Base-by-base conservation (phyloP, 2,888 invertebrate species). In the Omphaloscelis lunosa region DNA sequence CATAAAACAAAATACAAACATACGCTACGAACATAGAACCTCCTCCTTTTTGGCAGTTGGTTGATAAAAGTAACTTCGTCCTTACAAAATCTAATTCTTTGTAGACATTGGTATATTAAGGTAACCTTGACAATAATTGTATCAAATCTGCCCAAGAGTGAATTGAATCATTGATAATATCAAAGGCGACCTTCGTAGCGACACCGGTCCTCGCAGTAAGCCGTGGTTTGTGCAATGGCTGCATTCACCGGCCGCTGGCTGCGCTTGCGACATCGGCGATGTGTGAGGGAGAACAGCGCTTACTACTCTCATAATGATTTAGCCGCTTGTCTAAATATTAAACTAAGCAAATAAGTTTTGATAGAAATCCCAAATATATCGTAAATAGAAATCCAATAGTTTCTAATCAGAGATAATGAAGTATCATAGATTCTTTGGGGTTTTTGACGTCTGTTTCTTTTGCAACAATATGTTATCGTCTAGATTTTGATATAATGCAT, bases 191-290 rank as follows among this genome's bases (percentile, higher is more conserved):
- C 84, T 84, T 85, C 84, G 48, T 53, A 74, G 23, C 84, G 20
- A 45, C 65, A 76, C 74, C 61, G 72, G 85, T 86, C 72, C 72
- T 70, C n/a, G 59, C 59, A 74, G 81, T 74, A 70, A 62, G 72
- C 68, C 81, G 77, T 79, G 69, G 92, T 92, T 94, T 93, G 93
- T 92, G 95, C 95, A 94, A 95, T 89, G 87, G 84, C 92, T 93
- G 94, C 95, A 94, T 93, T 95, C 94, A 93, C 95, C 91, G 90
- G 86, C 89, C 89, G 87, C 85, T 86, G 83, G 66, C 74, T 68
- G 77, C 72, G 69, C 80, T 90, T 90, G 84, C 91, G 80, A 89
- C 85, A 90, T 69, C 65, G 48, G 59, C 68, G 51, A 87, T 82
- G 84, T 88, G 80, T 86, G 86, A 86, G 82, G 77, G 85, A 82